Conservation (phyloP, 2,113 vertebrate genomes). For the Gorsachius goisagi region DNA sequence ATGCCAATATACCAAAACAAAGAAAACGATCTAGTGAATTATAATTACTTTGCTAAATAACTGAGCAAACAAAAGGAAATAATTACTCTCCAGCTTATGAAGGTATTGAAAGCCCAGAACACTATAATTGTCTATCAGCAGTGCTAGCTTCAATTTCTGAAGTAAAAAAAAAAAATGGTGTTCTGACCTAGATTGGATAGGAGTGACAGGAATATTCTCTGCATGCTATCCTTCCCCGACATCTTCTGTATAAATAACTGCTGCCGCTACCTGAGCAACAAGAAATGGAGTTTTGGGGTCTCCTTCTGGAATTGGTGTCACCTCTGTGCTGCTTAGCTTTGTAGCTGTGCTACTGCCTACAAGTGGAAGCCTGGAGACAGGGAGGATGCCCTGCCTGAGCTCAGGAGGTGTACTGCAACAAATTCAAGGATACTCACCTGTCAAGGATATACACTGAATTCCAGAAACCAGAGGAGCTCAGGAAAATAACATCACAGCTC, state of each 20-base stretch:
- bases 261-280: not conserved
- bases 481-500: not conserved
- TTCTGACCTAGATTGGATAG: not conserved
- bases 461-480: conserved; percentile 10
- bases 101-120: conserved; percentile 8
- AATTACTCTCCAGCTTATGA: conserved; percentile 1
- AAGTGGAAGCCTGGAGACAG: not conserved
- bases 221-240: not conserved
- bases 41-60: conserved; percentile 57
- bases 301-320: not conserved
- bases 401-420: not conserved
- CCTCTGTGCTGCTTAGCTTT: not conserved
- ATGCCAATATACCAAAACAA: not conserved
- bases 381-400: not conserved
- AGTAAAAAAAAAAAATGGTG: not conserved
- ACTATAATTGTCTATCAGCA: not conserved
- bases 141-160: not conserved
- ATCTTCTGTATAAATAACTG: not conserved
- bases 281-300: not conserved
- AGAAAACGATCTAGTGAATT: not conserved
- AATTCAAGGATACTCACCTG: conserved; percentile 5
- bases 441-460: not conserved
- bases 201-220: not conserved
- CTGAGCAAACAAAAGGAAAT: conserved; percentile 25
- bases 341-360: not conserved